Evolutionary conservation across 2,113 vertebrate genomes (phyloP).

Genomic region (Numida meleagris): DNA sequence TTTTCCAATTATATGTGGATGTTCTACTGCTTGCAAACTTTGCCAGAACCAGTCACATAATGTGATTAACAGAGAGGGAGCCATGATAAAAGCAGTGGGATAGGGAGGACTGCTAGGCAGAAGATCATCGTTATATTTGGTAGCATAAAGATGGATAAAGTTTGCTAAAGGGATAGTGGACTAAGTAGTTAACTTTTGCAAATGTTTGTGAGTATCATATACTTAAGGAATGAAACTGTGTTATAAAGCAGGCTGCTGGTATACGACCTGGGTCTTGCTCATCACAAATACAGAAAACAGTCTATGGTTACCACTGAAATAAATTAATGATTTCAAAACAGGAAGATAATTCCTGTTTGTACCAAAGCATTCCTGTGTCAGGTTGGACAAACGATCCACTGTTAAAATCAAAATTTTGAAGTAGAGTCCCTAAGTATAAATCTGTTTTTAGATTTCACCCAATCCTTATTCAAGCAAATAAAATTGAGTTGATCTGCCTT

Average conservation of each 20-base stretch:
- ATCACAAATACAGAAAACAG: not conserved
- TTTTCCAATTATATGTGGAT: not conserved
- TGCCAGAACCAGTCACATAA: not conserved
- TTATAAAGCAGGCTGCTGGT: not conserved
- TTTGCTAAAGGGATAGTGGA: not conserved
- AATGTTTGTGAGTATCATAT: not conserved
- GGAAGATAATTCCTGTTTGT: not conserved
- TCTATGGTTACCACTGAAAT: not conserved
- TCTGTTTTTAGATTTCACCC: not conserved
- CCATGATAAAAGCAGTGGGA: not conserved
- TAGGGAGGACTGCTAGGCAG: not conserved
- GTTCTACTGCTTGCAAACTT: not conserved
- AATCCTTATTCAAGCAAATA: not conserved
- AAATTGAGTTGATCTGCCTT: not conserved
- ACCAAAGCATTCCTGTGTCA: not conserved
- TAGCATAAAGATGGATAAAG: not conserved
- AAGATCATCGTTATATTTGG: not conserved
- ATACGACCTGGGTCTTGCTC: not conserved
- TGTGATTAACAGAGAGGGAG: not conserved
- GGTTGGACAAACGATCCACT: not conserved
- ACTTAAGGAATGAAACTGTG: not conserved
- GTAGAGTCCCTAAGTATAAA: accelerated
- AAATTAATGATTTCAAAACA: not conserved
- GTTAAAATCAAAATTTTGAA: not conserved
- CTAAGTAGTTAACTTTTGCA: not conserved